phyloP scores from a whole-genome alignment of 2,113 vertebrate species.

The Pseudorasbora parva region DNA sequence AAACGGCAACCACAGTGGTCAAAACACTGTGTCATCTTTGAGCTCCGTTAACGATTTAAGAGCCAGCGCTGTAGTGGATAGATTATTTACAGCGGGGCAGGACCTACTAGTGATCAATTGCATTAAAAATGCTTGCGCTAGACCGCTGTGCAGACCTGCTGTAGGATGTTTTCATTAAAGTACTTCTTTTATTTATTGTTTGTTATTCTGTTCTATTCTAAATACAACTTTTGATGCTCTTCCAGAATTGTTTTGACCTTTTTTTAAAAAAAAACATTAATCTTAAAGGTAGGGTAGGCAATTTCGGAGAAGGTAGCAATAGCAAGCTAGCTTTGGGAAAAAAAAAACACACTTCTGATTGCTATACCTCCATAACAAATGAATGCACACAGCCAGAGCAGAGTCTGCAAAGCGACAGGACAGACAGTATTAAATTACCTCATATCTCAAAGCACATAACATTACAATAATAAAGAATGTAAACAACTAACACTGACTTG shows the following conservation, averaged over 20 bases:
- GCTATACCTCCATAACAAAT: too few relatives aligned
- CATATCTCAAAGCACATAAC: too few relatives aligned
- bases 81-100: constrained; percentile 27
- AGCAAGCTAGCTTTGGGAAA: too few relatives aligned
- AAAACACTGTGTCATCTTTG: constrained; percentile 14
- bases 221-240: background rate
- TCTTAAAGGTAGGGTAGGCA: background rate
- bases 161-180: background rate
- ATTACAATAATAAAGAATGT: too few relatives aligned
- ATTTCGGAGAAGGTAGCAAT: too few relatives aligned
- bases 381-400: too few relatives aligned
- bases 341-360: too few relatives aligned
- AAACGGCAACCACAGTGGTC: background rate
- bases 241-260: background rate
- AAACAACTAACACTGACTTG: too few relatives aligned
- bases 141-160: background rate
- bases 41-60: constrained; percentile 1
- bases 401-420: too few relatives aligned
- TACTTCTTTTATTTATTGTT: background rate
- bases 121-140: background rate
- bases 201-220: too few relatives aligned
- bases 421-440: too few relatives aligned
- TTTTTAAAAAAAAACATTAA: background rate
- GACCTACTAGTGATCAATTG: background rate
- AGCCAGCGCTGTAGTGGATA: background rate